Evolutionary conservation across 1,140 invertebrate species (phyloP).

Genomic region (Aporrectodea caliginosa): DNA sequence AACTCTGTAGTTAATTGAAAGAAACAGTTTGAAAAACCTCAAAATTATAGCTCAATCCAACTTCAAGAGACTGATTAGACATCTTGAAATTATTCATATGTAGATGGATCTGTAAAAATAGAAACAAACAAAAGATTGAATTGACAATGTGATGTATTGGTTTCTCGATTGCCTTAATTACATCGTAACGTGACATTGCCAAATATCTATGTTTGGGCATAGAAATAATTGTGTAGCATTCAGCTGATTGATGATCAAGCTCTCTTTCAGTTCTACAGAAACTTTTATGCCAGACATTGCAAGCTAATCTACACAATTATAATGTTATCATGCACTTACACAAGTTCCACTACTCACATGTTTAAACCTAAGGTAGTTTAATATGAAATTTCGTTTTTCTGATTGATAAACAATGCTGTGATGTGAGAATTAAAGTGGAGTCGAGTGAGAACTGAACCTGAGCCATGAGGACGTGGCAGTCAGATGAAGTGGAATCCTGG

Average conservation of each 20-base stretch:
- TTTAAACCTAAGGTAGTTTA: too few species aligned
- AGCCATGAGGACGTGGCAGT: conserved; percentile 81
- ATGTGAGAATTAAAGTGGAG: too few species aligned
- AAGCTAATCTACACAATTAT: neutral
- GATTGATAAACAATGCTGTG: too few species aligned
- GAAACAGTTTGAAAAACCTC: too few species aligned
- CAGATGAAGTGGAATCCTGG: conserved; percentile 70
- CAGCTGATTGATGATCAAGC: too few species aligned
- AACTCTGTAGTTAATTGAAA: too few species aligned
- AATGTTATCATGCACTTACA: too few species aligned
- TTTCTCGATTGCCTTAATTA: neutral
- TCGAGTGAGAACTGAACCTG: too few species aligned
- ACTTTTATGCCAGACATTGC: neutral
- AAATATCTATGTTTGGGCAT: neutral
- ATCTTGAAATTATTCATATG: conserved; percentile 69
- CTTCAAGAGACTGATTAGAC: conserved; percentile 79
- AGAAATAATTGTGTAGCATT: neutral
- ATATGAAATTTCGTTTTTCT: too few species aligned
- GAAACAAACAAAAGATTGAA: too few species aligned
- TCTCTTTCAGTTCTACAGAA: too few species aligned
- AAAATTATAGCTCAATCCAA: conserved; percentile 85
- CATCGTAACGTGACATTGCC: neutral
- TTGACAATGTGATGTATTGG: neutral
- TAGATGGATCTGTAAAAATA: conserved; percentile 62
- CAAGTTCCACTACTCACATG: too few species aligned